phyloP scores from a whole-genome alignment of 1,140 invertebrate species.

The Heliconius congener region DNA sequence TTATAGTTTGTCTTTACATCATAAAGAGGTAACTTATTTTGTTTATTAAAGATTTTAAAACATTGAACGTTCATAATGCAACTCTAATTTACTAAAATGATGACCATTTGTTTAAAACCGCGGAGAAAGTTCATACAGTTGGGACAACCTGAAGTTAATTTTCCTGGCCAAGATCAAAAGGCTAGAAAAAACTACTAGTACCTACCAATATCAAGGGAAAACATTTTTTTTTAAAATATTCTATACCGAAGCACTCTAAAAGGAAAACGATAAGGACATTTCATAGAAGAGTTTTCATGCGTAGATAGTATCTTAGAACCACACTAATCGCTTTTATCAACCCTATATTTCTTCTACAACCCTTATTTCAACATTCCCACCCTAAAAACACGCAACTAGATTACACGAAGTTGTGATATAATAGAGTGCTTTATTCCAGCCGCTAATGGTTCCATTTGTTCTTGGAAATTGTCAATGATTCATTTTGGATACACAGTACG shows the following conservation, averaged over 20 bases:
- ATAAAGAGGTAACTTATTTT: too few species aligned
- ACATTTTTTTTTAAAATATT: background rate
- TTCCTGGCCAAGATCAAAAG: too few species aligned
- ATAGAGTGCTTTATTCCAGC: constrained; percentile 15
- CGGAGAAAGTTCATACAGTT: too few species aligned
- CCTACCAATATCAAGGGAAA: background rate
- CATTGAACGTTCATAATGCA: too few species aligned
- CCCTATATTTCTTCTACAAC: constrained; percentile 22
- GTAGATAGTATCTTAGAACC: constrained; percentile 18
- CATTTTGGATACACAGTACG: constrained; percentile 22
- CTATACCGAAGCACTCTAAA: background rate
- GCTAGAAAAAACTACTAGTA: too few species aligned
- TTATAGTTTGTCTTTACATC: too few species aligned
- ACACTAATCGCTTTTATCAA: constrained; percentile 14
- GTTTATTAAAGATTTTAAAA: too few species aligned
- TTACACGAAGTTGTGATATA: constrained; percentile 23
- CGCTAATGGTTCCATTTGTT: constrained; percentile 31
- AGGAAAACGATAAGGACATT: constrained; percentile 5
- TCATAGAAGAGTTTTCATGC: constrained; percentile 12
- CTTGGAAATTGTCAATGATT: constrained; percentile 31
- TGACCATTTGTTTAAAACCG: too few species aligned
- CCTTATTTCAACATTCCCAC: constrained; percentile 10
- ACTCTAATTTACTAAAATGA: too few species aligned
- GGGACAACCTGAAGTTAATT: too few species aligned
- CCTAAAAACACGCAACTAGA: constrained; percentile 22